Evolutionary conservation across 2,888 invertebrate genomes (phyloP), one percentile per base, ranked within the genome.

Genomic region (Heteromyza rotundicornis): DNA sequence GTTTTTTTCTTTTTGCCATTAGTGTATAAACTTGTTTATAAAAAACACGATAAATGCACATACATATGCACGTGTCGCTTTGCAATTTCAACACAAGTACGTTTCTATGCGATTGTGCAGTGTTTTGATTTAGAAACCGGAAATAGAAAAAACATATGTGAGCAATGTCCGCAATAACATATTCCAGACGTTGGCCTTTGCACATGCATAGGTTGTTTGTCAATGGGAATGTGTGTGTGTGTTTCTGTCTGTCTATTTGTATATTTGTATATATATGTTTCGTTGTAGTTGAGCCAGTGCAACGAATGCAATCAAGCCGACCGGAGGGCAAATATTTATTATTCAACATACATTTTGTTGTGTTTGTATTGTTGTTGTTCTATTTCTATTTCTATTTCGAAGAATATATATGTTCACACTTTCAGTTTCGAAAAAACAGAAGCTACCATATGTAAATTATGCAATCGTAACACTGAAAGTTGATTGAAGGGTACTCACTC

Each of bases 11-110:
- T n/a, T n/a, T n/a, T n/a, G n/a, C n/a, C n/a, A n/a, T n/a, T n/a
- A n/a, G n/a, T n/a, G n/a, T n/a, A n/a, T n/a, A n/a, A n/a, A n/a
- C n/a, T n/a, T n/a, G n/a, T n/a, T n/a, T n/a, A n/a, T n/a, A n/a
- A n/a, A n/a, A 40, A 40, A 8, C n/a, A n/a, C 8, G n/a, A 7
- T 3, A 40, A 23, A 19, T 50, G 51, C 22, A 52, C 57, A 22
- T 16, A 52, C 44, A 44, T 53, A 54, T 40, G 50, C 54, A 50
- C 44, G 47, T 36, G 56, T 20, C 47, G 52, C 63, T 24, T 20
- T 53, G 35, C 35, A 19, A n/a, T 17, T 32, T 2, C 35, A n/a
- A n/a, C 16, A 40, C 12, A 3, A n/a, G 40, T 14, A n/a, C n/a
- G 40, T n/a, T 14, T 40, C n/a, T 8, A n/a, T 40, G 40, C n/a